These are phyloP conservation scores for Drosophila mojavensis DNA, from an alignment of 1,140 invertebrate genomes.

Conservation along the genomic window DNA sequence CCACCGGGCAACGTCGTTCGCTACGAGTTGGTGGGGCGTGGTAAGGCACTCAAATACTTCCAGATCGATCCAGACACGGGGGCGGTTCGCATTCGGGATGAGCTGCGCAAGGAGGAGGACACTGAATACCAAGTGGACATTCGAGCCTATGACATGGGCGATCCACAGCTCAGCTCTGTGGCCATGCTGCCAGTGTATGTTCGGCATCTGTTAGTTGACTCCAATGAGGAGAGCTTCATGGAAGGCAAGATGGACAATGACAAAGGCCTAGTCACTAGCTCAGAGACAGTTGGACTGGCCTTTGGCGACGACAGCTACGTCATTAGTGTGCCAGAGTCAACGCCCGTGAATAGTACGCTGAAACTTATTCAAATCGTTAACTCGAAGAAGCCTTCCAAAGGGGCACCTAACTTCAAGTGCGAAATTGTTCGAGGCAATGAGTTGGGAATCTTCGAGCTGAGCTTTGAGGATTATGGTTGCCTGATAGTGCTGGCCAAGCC, in stretches of 20 bases:
- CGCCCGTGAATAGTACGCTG: conserved; percentile 70
- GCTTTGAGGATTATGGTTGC: conserved; percentile 91
- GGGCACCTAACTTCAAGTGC: conserved; percentile 85
- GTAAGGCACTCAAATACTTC: conserved; percentile 92
- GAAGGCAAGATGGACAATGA: conserved; percentile 53
- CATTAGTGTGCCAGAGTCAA: conserved; percentile 90
- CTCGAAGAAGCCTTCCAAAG: conserved; percentile 61
- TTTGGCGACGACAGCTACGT: conserved; percentile 94
- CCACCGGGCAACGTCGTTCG: conserved; percentile 91
- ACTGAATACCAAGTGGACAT: conserved; percentile 95
- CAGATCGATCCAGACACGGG: conserved; percentile 93
- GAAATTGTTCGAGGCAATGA: conserved; percentile 90
- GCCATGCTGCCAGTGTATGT: conserved; percentile 92
- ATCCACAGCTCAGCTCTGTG: conserved; percentile 92
- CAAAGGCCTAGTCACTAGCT: conserved; percentile 79
- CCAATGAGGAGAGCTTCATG: conserved; percentile 60
- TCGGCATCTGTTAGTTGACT: conserved; percentile 88
- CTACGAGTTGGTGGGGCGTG: conserved; percentile 92
- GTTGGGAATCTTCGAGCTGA: conserved; percentile 89
- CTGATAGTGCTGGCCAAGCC: conserved; percentile 88
- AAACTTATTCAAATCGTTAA: conserved; percentile 83
- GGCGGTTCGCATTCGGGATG: conserved; percentile 90
- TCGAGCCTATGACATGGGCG: conserved; percentile 93
- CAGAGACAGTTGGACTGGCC: conserved; percentile 89
- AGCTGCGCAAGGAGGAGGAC: conserved; percentile 92